Conservation (phyloP, 1,140 invertebrate genomes). For the Ooceraea biroi region DNA sequence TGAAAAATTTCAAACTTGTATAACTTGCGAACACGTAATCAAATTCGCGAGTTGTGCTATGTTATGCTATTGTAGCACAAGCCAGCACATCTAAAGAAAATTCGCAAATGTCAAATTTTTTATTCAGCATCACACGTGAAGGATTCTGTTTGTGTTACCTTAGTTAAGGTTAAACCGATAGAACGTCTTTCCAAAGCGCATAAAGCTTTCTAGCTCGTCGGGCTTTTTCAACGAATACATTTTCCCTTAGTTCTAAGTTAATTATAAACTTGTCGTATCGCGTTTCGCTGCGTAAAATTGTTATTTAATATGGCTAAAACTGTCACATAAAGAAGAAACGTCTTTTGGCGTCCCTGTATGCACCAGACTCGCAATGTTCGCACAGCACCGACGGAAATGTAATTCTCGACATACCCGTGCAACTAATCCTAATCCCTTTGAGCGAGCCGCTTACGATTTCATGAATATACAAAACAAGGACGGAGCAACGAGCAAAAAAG, state of each 20-base stretch:
- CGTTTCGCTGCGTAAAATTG: constrained; percentile 38
- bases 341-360: not conserved
- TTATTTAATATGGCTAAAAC: constrained; percentile 42
- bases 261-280: constrained; percentile 42
- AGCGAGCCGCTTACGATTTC: constrained; percentile 48
- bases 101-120: too few species aligned
- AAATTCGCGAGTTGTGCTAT: too few species aligned
- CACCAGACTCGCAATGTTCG: not conserved
- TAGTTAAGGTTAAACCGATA: not conserved
- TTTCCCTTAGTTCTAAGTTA: not conserved
- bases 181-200: too few species aligned
- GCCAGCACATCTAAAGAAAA: too few species aligned
- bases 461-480: constrained; percentile 56
- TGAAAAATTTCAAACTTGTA: too few species aligned
- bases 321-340: constrained; percentile 32
- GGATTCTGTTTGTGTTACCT: too few species aligned
- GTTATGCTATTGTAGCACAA: too few species aligned
- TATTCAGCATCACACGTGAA: too few species aligned
- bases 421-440: constrained; percentile 56
- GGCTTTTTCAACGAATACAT: too few species aligned
- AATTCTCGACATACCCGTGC: constrained; percentile 34
- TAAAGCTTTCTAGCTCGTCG: too few species aligned
- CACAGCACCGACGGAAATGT: constrained; percentile 22
- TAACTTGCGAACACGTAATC: too few species aligned
- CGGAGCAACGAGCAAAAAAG: constrained; percentile 12